Evolutionary conservation across 2,888 invertebrate species (phyloP), one percentile per base, ranked within the genome.

Genomic region (Rhagonycha lutea): DNA sequence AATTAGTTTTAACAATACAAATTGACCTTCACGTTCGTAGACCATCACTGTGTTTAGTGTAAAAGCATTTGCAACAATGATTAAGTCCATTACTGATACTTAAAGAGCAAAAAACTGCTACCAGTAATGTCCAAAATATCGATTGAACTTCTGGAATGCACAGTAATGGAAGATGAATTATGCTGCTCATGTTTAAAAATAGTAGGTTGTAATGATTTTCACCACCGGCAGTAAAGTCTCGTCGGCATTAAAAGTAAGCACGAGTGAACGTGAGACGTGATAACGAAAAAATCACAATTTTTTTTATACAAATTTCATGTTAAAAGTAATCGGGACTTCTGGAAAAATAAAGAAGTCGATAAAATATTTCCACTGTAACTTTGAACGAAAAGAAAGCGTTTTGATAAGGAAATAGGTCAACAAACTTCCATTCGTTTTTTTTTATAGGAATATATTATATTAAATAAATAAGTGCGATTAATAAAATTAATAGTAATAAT

Each of bases 401-500:
- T 63, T 63, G 63, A 63, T 63, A 63, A 63, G 24, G 12, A 63
- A 63, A 63, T 63, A n/a, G 63, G 63, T 63, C 63, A 63, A 63
- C 24, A 63, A 63, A 63, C 63, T 23, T 24, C 9, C 63, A 14
- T 18, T 14, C 14, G 61, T 61, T 61, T 63, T 63, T 9, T 12
- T 63, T 61, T 18, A 18, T 18, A 12, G 12, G 32, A 32, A 12
- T 32, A 12, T 12, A 32, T n/a, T 32, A 12, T 32, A 32, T 32
- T 32, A 32, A 32, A 32, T 32, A 32, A 32, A 32, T 12, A 32
- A 12, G 5, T 12, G 32, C 32, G 32, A 32, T 32, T 32, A 32
- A 32, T 12, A 12, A 32, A 32, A 32, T 32, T 32, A 32, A 5
- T 32, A 12, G 32, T 32, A 32, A 32, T 32, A 32, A 32, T 32